Evolutionary conservation across 2,113 vertebrate species (phyloP).

Genomic region (Apteryx owenii): DNA sequence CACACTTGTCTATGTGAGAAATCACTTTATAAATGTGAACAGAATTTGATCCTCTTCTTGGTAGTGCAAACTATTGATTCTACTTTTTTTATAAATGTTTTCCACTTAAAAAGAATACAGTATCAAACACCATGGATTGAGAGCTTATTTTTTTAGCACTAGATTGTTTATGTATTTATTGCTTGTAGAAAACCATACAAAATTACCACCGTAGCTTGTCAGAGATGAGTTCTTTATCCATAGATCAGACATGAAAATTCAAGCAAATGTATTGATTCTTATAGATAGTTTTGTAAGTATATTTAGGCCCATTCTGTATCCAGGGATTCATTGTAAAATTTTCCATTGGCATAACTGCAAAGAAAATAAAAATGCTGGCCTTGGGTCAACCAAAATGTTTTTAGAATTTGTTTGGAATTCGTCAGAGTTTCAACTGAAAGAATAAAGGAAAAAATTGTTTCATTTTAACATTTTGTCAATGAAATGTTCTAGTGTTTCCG

Average conservation of each 20-base stretch:
- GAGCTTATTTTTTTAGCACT: not conserved
- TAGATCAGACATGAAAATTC: not conserved
- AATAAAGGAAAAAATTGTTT: not conserved
- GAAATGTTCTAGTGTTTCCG: not conserved
- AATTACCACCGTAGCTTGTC: not conserved
- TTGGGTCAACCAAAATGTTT: not conserved
- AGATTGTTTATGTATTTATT: not conserved
- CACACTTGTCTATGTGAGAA: not conserved
- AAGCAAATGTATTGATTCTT: not conserved
- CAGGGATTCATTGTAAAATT: not conserved
- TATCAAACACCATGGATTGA: not conserved
- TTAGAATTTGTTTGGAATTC: not conserved
- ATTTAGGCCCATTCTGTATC: not conserved
- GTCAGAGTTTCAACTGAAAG: not conserved
- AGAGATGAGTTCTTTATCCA: not conserved
- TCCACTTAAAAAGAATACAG: not conserved
- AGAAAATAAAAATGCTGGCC: slow-evolving; percentile 15
- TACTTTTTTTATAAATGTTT: not conserved
- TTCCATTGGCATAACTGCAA: not conserved
- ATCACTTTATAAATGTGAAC: not conserved
- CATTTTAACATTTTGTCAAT: not conserved
- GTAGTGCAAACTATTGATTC: not conserved
- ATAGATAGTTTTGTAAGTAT: not conserved
- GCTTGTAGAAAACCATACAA: not conserved
- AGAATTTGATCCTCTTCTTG: not conserved